Conservation (phyloP, 2,113 vertebrate species). For the Ceyx cyanopectus region DNA sequence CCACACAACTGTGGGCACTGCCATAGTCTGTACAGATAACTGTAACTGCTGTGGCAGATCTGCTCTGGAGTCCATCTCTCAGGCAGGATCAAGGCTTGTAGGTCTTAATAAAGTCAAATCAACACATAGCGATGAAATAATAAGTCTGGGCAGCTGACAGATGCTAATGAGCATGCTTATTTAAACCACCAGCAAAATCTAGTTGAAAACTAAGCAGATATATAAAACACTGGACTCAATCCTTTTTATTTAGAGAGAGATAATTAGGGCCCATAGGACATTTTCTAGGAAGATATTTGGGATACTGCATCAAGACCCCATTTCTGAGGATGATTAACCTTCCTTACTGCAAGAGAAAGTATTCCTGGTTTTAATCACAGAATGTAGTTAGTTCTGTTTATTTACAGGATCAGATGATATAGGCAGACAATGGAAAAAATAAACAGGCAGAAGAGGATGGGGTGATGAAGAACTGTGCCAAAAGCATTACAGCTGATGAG, state of each 20-base stretch:
- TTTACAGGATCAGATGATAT: constrained; percentile 6
- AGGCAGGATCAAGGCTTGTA: constrained; percentile 44
- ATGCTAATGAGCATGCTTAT: constrained; percentile 59
- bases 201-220: constrained; percentile 45
- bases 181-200: constrained; percentile 56
- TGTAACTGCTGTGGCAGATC: background rate
- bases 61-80: constrained; percentile 1
- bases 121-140: constrained; percentile 47
- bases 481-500: background rate
- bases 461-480: background rate
- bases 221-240: constrained; percentile 35
- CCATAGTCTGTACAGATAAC: background rate
- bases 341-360: constrained; percentile 3
- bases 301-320: constrained; percentile 25
- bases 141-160: constrained; percentile 57
- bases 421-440: background rate
- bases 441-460: background rate
- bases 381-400: background rate
- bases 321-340: constrained; percentile 42
- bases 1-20: background rate
- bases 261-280: constrained; percentile 66
- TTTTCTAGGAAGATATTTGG: constrained; percentile 56
- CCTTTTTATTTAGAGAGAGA: constrained; percentile 48
- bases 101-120: constrained; percentile 61
- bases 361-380: constrained; percentile 22